Evolutionary conservation across 2,888 invertebrate genomes (phyloP).

Genomic region (Drosophila histrio): DNA sequence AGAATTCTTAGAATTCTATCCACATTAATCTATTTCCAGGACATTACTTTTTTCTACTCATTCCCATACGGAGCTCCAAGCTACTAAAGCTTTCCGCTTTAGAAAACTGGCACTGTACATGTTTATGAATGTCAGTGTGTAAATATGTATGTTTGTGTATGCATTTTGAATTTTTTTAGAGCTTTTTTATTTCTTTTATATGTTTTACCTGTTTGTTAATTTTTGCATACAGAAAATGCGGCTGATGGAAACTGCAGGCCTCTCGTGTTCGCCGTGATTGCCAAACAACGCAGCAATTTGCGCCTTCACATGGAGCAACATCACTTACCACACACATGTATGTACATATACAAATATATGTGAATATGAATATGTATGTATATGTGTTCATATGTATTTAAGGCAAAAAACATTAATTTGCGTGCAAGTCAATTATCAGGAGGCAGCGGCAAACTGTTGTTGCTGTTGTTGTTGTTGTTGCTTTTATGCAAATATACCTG

Average conservation of each 20-base stretch:
- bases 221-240: not conserved
- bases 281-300: slow-evolving; percentile 57
- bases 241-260: slow-evolving; percentile 39
- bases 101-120: not conserved
- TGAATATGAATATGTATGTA: not conserved
- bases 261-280: slow-evolving; percentile 48
- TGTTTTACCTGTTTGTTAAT: slow-evolving; percentile 12
- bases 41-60: no score
- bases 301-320: slow-evolving; percentile 32
- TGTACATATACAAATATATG: not conserved
- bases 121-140: not conserved
- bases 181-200: not conserved
- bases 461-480: slow-evolving; percentile 25
- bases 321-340: not conserved
- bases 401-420: slow-evolving; percentile 72
- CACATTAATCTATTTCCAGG: no score
- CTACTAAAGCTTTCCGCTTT: not conserved
- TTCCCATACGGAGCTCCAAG: no score
- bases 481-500: slow-evolving; percentile 49
- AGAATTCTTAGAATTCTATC: no score
- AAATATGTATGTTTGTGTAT: slow-evolving; percentile 16
- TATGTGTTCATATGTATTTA: slow-evolving; percentile 6
- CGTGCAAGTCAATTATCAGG: slow-evolving; percentile 77
- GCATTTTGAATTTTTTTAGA: slow-evolving; percentile 34
- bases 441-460: slow-evolving; percentile 32